Evolutionary conservation across 1,140 invertebrate species (phyloP).

Genomic region (Trachymyrmex septentrionalis): DNA sequence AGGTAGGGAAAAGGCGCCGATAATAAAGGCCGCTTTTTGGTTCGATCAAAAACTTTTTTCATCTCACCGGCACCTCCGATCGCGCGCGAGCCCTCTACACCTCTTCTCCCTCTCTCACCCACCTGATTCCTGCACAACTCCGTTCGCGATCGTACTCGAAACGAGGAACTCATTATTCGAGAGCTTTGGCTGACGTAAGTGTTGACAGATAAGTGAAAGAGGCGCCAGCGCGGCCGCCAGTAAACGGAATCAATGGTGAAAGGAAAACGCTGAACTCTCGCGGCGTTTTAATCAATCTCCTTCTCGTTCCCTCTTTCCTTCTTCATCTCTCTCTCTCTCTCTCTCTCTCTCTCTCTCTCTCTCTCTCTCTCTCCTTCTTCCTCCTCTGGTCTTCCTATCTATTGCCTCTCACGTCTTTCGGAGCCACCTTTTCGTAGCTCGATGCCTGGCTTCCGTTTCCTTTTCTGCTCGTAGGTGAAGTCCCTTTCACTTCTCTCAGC

Average conservation of each 20-base stretch:
- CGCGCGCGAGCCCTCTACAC: not conserved
- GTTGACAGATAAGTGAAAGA: conserved; percentile 77
- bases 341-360: too few relatives aligned
- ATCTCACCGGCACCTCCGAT: conserved; percentile 60
- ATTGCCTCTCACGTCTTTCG: conserved; percentile 41
- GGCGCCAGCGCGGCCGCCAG: conserved; percentile 46
- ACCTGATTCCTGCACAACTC: conserved; percentile 12
- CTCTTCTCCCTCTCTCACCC: not conserved
- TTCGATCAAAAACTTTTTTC: conserved; percentile 77
- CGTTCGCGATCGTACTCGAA: conserved; percentile 53
- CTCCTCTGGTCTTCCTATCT: conserved; percentile 29
- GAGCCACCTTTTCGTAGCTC: conserved; percentile 53
- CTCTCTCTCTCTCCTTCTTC: not conserved
- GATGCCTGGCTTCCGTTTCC: conserved; percentile 60
- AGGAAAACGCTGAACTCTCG: conserved; percentile 73
- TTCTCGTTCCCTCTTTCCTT: conserved; percentile 31
- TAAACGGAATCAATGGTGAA: conserved; percentile 73
- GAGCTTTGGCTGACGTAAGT: conserved; percentile 71
- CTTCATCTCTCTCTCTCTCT: not conserved
- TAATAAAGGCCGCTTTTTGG: conserved; percentile 67
- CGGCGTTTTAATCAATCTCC: conserved; percentile 77
- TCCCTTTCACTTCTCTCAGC: conserved; percentile 35
- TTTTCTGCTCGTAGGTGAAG: conserved; percentile 55
- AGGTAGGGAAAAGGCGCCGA: conserved; percentile 45
- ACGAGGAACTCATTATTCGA: conserved; percentile 71